Conservation (phyloP, 1,140 invertebrate species). For the Camponotus pennsylvanicus region DNA sequence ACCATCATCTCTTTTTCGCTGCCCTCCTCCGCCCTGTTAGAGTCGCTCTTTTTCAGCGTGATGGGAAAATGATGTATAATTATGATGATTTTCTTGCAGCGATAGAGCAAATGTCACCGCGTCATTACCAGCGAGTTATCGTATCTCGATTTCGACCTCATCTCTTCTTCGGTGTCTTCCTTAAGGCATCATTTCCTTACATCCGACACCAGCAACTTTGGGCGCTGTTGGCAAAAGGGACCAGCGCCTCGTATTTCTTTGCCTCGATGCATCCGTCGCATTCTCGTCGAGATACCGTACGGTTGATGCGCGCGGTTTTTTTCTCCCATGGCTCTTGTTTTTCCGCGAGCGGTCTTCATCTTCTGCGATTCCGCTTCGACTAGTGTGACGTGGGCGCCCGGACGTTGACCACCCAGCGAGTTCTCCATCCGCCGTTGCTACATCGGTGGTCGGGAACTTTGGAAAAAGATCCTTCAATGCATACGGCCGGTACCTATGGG, state of each 20-base stretch:
- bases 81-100: background rate
- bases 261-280: constrained; percentile 8
- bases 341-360: constrained; percentile 37
- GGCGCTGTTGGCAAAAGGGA: background rate
- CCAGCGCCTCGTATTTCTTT: background rate
- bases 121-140: constrained; percentile 27
- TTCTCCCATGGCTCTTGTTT: constrained; percentile 3
- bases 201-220: background rate
- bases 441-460: constrained; percentile 49
- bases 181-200: too few relatives aligned
- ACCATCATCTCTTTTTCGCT: background rate
- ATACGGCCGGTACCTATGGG: background rate
- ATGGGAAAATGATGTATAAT: constrained; percentile 24
- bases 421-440: background rate
- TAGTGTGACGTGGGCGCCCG: constrained; percentile 37
- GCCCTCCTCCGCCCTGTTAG: background rate
- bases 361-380: constrained; percentile 54
- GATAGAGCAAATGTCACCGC: background rate
- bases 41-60: constrained; percentile 39
- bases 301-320: constrained; percentile 9
- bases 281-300: constrained; percentile 47
- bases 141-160: background rate
- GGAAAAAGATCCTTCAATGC: constrained; percentile 25
- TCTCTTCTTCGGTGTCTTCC: background rate
- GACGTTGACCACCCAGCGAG: constrained; percentile 59